Evolutionary conservation across 2,797 vertebrate genomes (phyloP).

Genomic region (Nyctibius grandis): DNA sequence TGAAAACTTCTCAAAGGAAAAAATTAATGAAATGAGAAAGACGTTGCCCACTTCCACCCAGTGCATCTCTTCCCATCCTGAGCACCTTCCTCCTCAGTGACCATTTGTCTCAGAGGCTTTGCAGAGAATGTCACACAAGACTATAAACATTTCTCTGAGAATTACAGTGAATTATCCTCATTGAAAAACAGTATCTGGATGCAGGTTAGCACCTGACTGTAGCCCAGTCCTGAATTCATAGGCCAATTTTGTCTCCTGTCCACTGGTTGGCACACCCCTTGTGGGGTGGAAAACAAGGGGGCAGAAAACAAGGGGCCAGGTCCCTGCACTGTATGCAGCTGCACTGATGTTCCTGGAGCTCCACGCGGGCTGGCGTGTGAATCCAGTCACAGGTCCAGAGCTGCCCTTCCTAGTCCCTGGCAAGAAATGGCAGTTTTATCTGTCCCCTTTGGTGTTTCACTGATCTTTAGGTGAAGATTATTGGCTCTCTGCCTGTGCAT

Average conservation of each 20-base stretch:
- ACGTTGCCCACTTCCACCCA: background rate
- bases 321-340: accelerated
- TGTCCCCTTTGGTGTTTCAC: background rate
- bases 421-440: background rate
- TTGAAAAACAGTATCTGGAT: background rate
- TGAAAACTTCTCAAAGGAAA: background rate
- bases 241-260: background rate
- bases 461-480: background rate
- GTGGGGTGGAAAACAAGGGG: background rate
- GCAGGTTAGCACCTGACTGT: background rate
- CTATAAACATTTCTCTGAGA: background rate
- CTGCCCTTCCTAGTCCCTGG: background rate
- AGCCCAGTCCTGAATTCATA: background rate
- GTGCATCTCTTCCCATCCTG: background rate
- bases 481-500: background rate
- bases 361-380: accelerated
- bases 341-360: background rate
- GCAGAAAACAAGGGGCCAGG: background rate
- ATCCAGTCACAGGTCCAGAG: background rate
- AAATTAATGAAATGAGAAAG: background rate
- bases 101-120: accelerated
- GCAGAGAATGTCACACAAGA: background rate
- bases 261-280: background rate
- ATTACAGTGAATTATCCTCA: background rate
- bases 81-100: background rate